Evolutionary conservation across 2,113 vertebrate species (phyloP).

Genomic region (Oxyura jamaicensis): DNA sequence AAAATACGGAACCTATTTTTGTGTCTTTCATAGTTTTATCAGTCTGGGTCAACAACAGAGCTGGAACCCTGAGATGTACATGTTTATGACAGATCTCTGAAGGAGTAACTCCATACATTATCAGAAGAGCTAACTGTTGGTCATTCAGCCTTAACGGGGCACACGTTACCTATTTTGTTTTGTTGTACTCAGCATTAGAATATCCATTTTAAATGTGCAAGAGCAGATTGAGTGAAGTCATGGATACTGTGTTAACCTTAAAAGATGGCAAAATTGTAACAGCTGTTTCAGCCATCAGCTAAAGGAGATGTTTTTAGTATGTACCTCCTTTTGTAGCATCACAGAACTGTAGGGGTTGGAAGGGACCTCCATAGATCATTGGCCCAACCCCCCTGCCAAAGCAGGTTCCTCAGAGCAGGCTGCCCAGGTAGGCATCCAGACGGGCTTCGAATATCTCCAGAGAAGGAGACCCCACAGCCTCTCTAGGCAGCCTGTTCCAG

Average conservation of each 20-base stretch:
- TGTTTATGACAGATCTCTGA: not conserved
- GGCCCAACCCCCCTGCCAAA: no score
- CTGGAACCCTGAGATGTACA: not conserved
- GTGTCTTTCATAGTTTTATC: not conserved
- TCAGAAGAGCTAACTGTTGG: not conserved
- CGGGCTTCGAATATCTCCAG: no score
- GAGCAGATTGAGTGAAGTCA: not conserved
- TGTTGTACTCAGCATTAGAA: not conserved
- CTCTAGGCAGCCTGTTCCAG: no score
- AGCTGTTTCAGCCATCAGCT: not conserved
- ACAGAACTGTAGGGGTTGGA: no score
- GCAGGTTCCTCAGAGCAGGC: no score
- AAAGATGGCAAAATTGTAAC: not conserved
- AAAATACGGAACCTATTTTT: not conserved
- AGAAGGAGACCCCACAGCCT: no score
- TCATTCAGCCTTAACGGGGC: not conserved
- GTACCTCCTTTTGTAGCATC: not conserved
- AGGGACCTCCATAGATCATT: no score
- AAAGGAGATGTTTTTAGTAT: not conserved
- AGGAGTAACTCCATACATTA: not conserved
- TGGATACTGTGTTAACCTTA: not conserved
- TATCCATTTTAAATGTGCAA: not conserved
- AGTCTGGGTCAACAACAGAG: not conserved
- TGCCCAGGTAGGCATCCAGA: no score
- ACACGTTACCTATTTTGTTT: not conserved